Evolutionary conservation across 2,797 vertebrate species (phyloP), one percentile per base, ranked within the genome.

Genomic region (Xiphorhynchus erythropygius): DNA sequence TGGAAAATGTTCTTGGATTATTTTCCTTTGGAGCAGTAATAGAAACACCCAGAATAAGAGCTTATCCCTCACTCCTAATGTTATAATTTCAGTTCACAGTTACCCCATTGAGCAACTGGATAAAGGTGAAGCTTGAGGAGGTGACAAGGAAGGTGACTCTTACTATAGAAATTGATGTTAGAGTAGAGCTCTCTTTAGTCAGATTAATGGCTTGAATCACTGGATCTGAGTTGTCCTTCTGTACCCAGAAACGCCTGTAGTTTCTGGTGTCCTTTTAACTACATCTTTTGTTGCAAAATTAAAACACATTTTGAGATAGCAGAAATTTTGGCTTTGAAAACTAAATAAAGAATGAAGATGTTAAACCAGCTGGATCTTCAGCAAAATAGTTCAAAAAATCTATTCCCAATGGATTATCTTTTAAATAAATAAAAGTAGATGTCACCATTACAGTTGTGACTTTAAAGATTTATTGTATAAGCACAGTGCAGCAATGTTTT

Each of bases 151-250:
- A 94, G 88, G 88, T 95, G 88, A 93, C 79, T 92, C 32, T 83
- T 87, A 28, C 39, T 82, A 56, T 60, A 87, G 78, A 95, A 93
- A 87, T 41, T 83, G 49, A 88, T 93, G 90, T 76, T 88, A 69
- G 42, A 67, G 44, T 74, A 76, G 73, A 84, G 10, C 39, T 93
- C 64, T 60, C n/a, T 82, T 92, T 84, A 92, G 86, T 67, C 92
- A 93, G 89, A 96, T 90, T 96, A 96, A 92, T 94, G 71, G 33
- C 86, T 92, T 80, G 68, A 83, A 55, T 93, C 63, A 44, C 60
- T 74, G 52, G 37, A 71, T 96, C 42, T 37, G 78, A 77, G 78
- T 67, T 84, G 49, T 57, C 35, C 71, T 87, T 84, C 88, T 93
- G 49, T 53, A 84, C 50, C 70, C 37, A 90, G 60, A 93, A 94